phyloP scores from a whole-genome alignment of 2,113 vertebrate genomes.

The Odontophorus gujanensis region DNA sequence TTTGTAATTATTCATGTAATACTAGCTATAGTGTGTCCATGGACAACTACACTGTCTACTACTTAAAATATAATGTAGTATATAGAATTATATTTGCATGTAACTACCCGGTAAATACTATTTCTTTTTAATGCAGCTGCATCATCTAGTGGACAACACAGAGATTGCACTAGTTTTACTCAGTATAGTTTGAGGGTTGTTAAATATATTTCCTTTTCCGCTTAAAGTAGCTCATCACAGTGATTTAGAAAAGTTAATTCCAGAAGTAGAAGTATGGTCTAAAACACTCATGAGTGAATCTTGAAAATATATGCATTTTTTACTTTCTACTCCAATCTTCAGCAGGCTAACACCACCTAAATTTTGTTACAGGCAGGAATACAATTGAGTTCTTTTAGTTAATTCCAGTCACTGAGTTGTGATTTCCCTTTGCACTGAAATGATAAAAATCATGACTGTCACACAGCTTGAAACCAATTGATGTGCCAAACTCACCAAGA shows the following conservation, averaged over 20 bases:
- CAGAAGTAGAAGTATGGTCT: not conserved
- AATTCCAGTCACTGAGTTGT: not conserved
- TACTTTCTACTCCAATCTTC: not conserved
- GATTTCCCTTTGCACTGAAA: not conserved
- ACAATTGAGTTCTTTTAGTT: not conserved
- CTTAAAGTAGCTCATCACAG: not conserved
- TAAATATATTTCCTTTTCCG: not conserved
- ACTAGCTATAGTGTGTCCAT: rapidly evolving
- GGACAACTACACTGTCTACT: not conserved
- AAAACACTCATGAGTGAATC: not conserved
- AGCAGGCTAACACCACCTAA: not conserved
- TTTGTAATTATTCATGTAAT: not conserved
- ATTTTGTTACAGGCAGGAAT: not conserved
- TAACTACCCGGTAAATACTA: not conserved
- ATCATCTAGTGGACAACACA: slow-evolving; percentile 62
- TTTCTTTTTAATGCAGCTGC: slow-evolving; percentile 17
- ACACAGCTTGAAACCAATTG: not conserved
- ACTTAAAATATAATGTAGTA: not conserved
- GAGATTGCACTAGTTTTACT: not conserved
- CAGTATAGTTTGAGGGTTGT: not conserved
- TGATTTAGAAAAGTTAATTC: not conserved
- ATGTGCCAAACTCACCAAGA: not conserved
- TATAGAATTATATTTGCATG: not conserved
- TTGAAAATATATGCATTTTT: not conserved
- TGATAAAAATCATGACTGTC: not conserved